Percentiles rank a stretch among this genome's conserved stretches.
These are phyloP conservation scores for Catharus minimus DNA, from an alignment of 2,113 vertebrate species.

Conservation along the genomic window DNA sequence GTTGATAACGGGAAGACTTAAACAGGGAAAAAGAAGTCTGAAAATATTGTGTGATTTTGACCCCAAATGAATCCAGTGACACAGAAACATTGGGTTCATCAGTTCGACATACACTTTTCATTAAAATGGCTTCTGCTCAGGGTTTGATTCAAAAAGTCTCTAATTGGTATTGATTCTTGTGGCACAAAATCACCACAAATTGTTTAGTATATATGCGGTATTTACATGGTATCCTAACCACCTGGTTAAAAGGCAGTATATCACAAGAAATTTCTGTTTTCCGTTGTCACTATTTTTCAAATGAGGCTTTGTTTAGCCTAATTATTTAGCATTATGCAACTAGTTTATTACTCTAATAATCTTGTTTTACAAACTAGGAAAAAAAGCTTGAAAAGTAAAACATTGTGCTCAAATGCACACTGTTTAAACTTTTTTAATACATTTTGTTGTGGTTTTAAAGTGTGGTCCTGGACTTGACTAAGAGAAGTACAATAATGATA, in stretches of 20 bases:
- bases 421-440: not conserved
- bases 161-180: conserved; percentile 28
- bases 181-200: not conserved
- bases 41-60: conserved; percentile 46
- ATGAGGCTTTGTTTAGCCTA: not conserved
- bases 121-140: conserved; percentile 37
- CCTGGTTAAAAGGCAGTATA: not conserved
- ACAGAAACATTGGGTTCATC: conserved; percentile 28
- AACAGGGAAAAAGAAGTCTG: not conserved
- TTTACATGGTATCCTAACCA: conserved; percentile 11
- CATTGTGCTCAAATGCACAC: not conserved
- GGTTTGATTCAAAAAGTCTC: conserved; percentile 2
- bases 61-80: conserved; percentile 21
- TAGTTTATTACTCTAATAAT: not conserved
- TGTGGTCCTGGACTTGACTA: not conserved
- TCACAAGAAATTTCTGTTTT: not conserved
- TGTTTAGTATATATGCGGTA: not conserved
- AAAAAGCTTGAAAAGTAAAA: not conserved
- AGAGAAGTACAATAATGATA: not conserved
- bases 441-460: not conserved
- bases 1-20: not conserved
- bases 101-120: conserved; percentile 25
- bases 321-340: not conserved
- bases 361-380: not conserved
- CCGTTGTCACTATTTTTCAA: accelerated